phyloP scores from a whole-genome alignment of 2,888 invertebrate genomes.

The Meiosimyza decipiens region DNA sequence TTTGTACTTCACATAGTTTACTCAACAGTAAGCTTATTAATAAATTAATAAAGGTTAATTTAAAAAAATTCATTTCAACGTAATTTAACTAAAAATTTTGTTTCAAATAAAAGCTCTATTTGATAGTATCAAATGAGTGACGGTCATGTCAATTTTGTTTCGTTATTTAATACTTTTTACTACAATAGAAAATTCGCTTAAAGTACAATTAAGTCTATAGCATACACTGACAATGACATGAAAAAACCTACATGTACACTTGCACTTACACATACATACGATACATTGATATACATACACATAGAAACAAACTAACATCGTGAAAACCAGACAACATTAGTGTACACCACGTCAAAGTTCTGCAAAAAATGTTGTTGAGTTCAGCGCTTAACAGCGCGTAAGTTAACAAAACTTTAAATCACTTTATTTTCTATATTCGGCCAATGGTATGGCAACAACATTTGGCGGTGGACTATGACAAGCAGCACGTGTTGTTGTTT shows the following conservation, averaged over 20 bases:
- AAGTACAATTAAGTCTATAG: too few relatives aligned
- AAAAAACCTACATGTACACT: conserved; percentile 8
- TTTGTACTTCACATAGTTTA: too few relatives aligned
- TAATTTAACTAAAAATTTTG: too few relatives aligned
- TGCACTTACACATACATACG: conserved; percentile 12
- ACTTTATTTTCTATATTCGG: conserved; percentile 58
- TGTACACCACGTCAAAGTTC: not conserved
- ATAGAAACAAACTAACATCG: not conserved
- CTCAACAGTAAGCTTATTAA: too few relatives aligned
- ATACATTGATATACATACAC: not conserved
- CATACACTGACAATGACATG: not conserved
- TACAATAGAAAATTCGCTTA: too few relatives aligned
- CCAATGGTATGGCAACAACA: conserved; percentile 49
- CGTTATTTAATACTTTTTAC: too few relatives aligned
- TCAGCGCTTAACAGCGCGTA: not conserved
- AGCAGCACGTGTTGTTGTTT: conserved; percentile 50
- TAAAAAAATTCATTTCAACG: too few relatives aligned
- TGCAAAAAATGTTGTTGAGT: not conserved
- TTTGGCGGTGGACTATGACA: conserved; percentile 58
- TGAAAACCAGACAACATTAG: not conserved
- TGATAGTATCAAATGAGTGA: too few relatives aligned
- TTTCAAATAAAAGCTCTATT: too few relatives aligned
- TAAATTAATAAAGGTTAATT: too few relatives aligned
- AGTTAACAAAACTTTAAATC: conserved; percentile 18
- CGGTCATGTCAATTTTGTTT: too few relatives aligned